Conservation (phyloP, 1,140 invertebrate genomes). For the Marisa cornuarietis region DNA sequence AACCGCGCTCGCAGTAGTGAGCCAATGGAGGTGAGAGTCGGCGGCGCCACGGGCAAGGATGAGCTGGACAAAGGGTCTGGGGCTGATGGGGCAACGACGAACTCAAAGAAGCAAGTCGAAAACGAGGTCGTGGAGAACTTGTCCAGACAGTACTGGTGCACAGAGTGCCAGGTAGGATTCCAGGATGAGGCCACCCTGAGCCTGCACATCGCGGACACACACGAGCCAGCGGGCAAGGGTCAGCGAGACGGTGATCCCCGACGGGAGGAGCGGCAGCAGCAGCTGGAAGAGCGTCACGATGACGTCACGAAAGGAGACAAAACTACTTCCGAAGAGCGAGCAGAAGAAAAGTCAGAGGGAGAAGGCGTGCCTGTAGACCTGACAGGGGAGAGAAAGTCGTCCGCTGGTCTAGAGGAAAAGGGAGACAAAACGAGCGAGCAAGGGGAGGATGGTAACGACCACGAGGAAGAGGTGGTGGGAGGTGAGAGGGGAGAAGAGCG, state of each 20-base stretch:
- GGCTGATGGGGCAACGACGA: background rate
- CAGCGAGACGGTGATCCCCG: background rate
- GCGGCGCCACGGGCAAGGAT: slow-evolving; percentile 17
- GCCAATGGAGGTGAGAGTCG: background rate
- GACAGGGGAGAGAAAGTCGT: no score
- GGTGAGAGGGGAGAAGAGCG: no score
- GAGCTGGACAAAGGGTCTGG: background rate
- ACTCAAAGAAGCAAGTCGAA: slow-evolving; percentile 4
- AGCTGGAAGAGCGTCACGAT: background rate
- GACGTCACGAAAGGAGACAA: background rate
- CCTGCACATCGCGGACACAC: slow-evolving; percentile 41
- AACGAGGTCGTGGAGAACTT: background rate
- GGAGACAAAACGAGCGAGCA: background rate
- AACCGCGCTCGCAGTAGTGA: background rate
- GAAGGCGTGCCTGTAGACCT: no score
- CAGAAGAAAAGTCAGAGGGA: background rate
- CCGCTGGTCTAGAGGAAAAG: background rate
- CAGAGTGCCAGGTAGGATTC: slow-evolving; percentile 53
- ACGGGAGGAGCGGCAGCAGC: background rate
- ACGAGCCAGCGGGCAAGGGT: slow-evolving; percentile 26
- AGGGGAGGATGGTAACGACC: background rate
- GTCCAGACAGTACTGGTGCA: slow-evolving; percentile 50
- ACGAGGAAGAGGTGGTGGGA: background rate
- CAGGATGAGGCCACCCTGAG: slow-evolving; percentile 39
- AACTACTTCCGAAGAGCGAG: background rate